Base-by-base conservation (phyloP, 2,113 vertebrate genomes). In the Vireo altiloquus region DNA sequence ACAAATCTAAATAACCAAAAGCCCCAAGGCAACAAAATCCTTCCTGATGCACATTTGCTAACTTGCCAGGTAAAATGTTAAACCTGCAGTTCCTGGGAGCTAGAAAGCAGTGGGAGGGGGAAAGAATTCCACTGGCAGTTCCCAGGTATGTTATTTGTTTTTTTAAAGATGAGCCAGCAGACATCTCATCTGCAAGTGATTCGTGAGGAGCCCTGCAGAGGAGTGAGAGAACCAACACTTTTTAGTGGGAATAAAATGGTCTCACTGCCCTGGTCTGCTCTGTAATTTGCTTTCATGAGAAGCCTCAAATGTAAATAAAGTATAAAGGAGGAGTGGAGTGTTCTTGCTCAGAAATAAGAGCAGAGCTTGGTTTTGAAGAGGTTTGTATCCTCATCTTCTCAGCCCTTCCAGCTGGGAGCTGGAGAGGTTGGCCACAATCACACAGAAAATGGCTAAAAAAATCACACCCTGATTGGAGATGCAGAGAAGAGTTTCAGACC, bases 191-290 rank as follows among this genome's bases (percentile, higher is more conserved):
- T 40, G 16, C 20, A 22, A 82, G 56, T 3, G 46, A 46, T n/a
- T 19, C 0, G 0, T 39, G 16, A 66, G 72, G 68, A 90, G 59
- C 33, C 35, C 31, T 33, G 46, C 0, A 4, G 63, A 65, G 57
- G 2, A 66, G 53, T 0, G 0, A 66, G 35, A 82, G 25, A 69
- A 85, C 30, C 82, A 60, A 7, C 40, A 27, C 40, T 74, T 50
- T 1, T 56, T 15, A 66, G 49, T 7, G n/a, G 22, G 20, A 76
- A 69, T 66, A 60, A 82, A 87, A 69, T 33, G 2, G 54, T 60
- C 59, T 82, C 54, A 7, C 24, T 37, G 61, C 24, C 52, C 33
- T 5, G 16, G 37, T 40, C 27, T 72, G 33, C 23, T 65, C 71
- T 42, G 2, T 23, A 69, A 42, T 13, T 72, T 10, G 82, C 39